These are phyloP conservation scores for Quadroppia sp. DNA, from an alignment of 2,888 invertebrate species.

Conservation along the genomic window DNA sequence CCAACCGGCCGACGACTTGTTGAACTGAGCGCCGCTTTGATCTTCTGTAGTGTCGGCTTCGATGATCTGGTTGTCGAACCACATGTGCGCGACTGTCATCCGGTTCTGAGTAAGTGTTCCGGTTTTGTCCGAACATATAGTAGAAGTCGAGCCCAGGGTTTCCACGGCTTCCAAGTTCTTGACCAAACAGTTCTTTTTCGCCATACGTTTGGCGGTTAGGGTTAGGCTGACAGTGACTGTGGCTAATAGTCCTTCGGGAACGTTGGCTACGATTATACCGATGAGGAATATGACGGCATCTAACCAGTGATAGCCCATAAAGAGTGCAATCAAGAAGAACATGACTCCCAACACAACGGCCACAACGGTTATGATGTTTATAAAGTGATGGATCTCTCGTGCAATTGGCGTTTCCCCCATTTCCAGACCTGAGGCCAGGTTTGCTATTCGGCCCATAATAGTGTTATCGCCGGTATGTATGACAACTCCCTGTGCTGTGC, in stretches of 20 bases:
- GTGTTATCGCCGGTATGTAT: slow-evolving; percentile 93
- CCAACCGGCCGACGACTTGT: slow-evolving; percentile 74
- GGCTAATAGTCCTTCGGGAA: slow-evolving; percentile 96
- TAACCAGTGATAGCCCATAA: slow-evolving; percentile 96
- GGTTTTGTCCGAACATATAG: slow-evolving; percentile 99
- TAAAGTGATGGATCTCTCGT: slow-evolving; percentile 98
- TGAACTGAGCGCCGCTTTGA: slow-evolving; percentile 70
- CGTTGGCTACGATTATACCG: slow-evolving; percentile 99
- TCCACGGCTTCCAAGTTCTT: slow-evolving; percentile 99
- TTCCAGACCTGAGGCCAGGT: slow-evolving; percentile 85
- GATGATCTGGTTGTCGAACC: slow-evolving; percentile 96
- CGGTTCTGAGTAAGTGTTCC: slow-evolving; percentile 99
- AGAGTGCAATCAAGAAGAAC: slow-evolving; percentile 95
- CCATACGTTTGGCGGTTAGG: slow-evolving; percentile 98
- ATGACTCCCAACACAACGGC: slow-evolving; percentile 92
- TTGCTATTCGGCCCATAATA: slow-evolving; percentile 94
- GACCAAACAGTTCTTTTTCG: slow-evolving; percentile 96
- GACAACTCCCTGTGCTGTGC: slow-evolving; percentile 77
- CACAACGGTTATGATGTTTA: slow-evolving; percentile 94
- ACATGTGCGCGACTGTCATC: slow-evolving; percentile 99
- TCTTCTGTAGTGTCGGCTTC: slow-evolving; percentile 86
- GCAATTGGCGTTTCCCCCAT: slow-evolving; percentile 98
- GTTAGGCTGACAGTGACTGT: slow-evolving; percentile 82
- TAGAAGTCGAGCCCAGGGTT: slow-evolving; percentile 96
- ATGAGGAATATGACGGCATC: slow-evolving; percentile 99